These are phyloP conservation scores for Drosophila tristis DNA, from an alignment of 1,140 invertebrate species.

Conservation along the genomic window DNA sequence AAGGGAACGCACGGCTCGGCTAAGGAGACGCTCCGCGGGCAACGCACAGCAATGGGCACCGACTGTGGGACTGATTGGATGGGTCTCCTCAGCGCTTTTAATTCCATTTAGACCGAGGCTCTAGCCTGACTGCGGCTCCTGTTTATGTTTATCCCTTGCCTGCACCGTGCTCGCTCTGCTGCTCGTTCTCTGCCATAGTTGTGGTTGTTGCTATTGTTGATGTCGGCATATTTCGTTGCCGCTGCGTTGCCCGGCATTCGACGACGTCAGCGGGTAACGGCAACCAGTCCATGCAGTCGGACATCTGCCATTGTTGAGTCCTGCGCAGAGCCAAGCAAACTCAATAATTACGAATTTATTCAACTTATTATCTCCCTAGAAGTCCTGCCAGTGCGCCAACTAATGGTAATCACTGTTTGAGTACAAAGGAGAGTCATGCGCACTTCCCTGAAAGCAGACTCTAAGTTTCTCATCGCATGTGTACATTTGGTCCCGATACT, in stretches of 20 bases:
- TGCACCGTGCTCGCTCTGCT: constrained; percentile 50
- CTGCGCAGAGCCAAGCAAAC: constrained; percentile 2
- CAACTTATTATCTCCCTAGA: no score
- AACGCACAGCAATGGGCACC: constrained; percentile 54
- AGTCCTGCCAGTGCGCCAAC: no score
- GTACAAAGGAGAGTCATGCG: no score
- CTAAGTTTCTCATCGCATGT: no score
- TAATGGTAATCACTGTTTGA: no score
- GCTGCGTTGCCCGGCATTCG: constrained; percentile 37
- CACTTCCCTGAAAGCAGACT: no score
- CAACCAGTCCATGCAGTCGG: no score
- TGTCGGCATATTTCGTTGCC: constrained; percentile 70
- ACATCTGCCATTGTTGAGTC: constrained; percentile 4
- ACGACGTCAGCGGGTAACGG: no score
- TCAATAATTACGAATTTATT: no score
- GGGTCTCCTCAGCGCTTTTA: constrained; percentile 59
- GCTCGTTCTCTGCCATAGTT: constrained; percentile 21
- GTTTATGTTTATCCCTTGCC: constrained; percentile 77
- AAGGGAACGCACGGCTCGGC: constrained; percentile 9
- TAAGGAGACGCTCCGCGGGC: constrained; percentile 42
- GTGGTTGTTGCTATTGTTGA: constrained; percentile 54
- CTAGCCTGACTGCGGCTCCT: constrained; percentile 48
- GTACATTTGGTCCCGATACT: no score
- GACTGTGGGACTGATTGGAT: constrained; percentile 64
- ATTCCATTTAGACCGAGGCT: constrained; percentile 62